Conservation (phyloP, 2,113 vertebrate species). For the Mustelus asterias region DNA sequence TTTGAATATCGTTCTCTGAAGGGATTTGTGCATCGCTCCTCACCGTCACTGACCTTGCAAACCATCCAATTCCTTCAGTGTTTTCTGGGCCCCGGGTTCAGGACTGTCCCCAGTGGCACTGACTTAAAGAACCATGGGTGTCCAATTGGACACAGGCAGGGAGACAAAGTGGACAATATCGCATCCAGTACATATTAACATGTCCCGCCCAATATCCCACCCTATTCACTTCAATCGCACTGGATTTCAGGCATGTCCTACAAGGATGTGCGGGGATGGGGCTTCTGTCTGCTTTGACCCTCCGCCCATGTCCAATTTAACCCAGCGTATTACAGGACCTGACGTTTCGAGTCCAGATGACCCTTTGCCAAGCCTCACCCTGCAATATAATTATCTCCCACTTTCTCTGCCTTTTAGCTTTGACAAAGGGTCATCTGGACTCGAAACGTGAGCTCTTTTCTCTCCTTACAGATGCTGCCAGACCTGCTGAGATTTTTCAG, state of each 20-base stretch:
- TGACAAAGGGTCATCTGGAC: no score
- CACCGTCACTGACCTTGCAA: background rate
- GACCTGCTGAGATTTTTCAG: no score
- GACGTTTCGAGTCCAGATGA: no score
- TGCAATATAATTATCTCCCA: no score
- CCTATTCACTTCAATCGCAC: background rate
- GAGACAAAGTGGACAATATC: background rate
- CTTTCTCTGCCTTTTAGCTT: no score
- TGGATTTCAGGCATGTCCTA: background rate
- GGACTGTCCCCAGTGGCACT: background rate
- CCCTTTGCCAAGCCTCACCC: no score
- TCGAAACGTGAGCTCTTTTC: no score
- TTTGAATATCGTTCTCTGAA: background rate
- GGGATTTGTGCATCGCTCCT: background rate
- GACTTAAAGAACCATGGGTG: background rate
- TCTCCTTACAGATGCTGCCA: no score
- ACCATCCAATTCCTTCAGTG: background rate
- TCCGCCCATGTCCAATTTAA: background rate
- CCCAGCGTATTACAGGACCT: no score
- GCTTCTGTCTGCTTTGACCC: background rate
- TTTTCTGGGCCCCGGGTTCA: no score
- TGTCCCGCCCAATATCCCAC: background rate
- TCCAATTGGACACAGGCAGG: background rate
- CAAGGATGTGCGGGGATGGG: background rate
- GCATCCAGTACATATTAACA: background rate